Base-by-base conservation (phyloP, 2,797 vertebrate genomes). In the Ctenopoma multispine region DNA sequence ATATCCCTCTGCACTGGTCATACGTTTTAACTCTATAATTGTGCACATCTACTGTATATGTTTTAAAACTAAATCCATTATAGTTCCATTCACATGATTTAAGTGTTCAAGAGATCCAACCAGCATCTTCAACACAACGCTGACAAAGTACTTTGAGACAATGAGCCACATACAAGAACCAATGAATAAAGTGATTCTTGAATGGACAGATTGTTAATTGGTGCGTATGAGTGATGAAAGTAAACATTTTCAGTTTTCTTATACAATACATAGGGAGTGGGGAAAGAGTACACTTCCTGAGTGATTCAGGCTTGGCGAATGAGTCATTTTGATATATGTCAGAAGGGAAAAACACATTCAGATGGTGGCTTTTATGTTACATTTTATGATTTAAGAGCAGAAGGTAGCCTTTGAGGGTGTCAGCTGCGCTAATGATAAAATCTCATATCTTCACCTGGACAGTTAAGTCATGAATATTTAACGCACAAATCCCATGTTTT, bases 1-100 rank as follows among this genome's bases (percentile, higher is more conserved):
- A 63, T 62, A 58, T 63, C 48, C 24, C 48, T 63, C 24, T 31
- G 29, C 20, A 51, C 41, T 11, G 4, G 20, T 68, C 48, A 20
- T 36, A 61, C 23, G 4, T 27, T 47, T 61, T 27, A 46, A 51
- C 21, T 65, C 61, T 20, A 23, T 31, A 43, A 27, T 40, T 59
- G 27, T 34, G 21, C 34, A 43, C 24, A 54, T 64, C 47, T 56
- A 55, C 38, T 5, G 9, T 31, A 56, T 63, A 20, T 29, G 54
- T 55, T 27, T 7, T 7, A 15, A 24, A 59, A 56, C 49, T 36
- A 63, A 18, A 43, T 34, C 10, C n/a, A n/a, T n/a, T n/a, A n/a
- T n/a, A 24, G 48, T 15, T 31, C 36, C 48, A 21, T 50, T 66
- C 57, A 57, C 23, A 48, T 41, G 58, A 43, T 0, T 50, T n/a